These are phyloP conservation scores for Centroberyx gerrardi DNA, from an alignment of 2,797 vertebrate species.

Conservation along the genomic window DNA sequence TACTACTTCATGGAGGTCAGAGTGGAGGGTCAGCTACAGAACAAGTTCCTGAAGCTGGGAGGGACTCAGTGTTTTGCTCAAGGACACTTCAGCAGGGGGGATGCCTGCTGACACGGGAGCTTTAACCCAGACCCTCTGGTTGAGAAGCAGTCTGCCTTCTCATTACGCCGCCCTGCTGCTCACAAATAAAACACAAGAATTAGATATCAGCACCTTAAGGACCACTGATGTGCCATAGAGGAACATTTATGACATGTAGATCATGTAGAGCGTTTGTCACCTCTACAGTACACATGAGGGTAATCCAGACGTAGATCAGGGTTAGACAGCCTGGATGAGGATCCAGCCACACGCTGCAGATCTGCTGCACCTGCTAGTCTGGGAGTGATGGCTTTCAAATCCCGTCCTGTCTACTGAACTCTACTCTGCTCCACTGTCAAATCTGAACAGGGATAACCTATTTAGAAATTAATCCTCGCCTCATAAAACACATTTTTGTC, in stretches of 20 bases:
- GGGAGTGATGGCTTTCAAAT: constrained; percentile 52
- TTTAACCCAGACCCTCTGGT: neutral
- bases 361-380: constrained; percentile 16
- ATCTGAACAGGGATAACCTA: constrained; percentile 57
- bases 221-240: neutral
- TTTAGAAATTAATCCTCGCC: constrained; percentile 78
- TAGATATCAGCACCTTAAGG: neutral
- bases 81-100: neutral
- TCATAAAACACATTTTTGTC: constrained; percentile 69
- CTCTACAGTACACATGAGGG: constrained; percentile 12
- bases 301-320: constrained; percentile 35
- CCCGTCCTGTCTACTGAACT: constrained; percentile 39
- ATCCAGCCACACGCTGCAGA: neutral
- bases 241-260: neutral
- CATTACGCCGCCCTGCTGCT: too few species aligned
- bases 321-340: neutral
- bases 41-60: constrained; percentile 17
- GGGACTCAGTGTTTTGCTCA: constrained; percentile 4
- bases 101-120: too few species aligned
- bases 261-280: constrained; percentile 3
- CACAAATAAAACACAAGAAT: neutral
- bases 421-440: constrained; percentile 21
- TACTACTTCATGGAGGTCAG: constrained; percentile 38
- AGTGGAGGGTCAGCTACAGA: constrained; percentile 41
- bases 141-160: too few species aligned